Evolutionary conservation across 2,797 vertebrate species (phyloP), one percentile per base, ranked within the genome.

Genomic region (Sitta carolinensis): DNA sequence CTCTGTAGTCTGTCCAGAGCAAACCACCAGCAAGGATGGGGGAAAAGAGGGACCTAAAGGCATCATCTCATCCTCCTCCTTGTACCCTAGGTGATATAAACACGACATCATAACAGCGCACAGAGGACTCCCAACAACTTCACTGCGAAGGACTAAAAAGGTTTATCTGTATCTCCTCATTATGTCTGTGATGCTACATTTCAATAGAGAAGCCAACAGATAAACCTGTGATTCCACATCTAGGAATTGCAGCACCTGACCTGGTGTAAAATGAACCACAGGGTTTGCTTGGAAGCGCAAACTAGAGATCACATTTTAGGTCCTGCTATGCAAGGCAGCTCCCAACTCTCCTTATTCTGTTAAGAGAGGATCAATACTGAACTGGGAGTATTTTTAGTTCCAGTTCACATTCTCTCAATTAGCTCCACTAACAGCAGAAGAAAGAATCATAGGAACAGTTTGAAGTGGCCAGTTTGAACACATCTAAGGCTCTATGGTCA

Each of bases 331-430:
- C 40, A 75, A 85, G 75, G 79, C 55, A 55, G 72, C 64, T 91
- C 58, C 10, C 0, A 0, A 30, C 43, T 96, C 73, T 79, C 89
- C 80, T 74, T 74, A 92, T 58, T 23, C 51, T 34, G 36, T 93
- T 69, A 91, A 90, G 72, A 87, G 64, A 88, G 63, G 38, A 94
- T 34, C 93, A 73, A 82, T 94, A 84, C 62, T 59, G 79, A 84
- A 62, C 12, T 70, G 64, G 27, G 29, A 72, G 34, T 95, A 74
- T 82, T 95, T 83, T 92, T 83, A 92, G 89, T 38, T 91, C 45
- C 43, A 76, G 81, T 84, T 86, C 61, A 82, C 36, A 21, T 79
- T 77, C 89, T 87, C 77, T 64, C 89, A 64, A 48, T 73, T 78
- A 93, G 79, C 80, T 90, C 58, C 38, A 34, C 36, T 64, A 61